Percentiles rank a stretch among this genome's conserved stretches.
phyloP scores from a whole-genome alignment of 2,888 invertebrate species.

The Drosophila eohydei region DNA sequence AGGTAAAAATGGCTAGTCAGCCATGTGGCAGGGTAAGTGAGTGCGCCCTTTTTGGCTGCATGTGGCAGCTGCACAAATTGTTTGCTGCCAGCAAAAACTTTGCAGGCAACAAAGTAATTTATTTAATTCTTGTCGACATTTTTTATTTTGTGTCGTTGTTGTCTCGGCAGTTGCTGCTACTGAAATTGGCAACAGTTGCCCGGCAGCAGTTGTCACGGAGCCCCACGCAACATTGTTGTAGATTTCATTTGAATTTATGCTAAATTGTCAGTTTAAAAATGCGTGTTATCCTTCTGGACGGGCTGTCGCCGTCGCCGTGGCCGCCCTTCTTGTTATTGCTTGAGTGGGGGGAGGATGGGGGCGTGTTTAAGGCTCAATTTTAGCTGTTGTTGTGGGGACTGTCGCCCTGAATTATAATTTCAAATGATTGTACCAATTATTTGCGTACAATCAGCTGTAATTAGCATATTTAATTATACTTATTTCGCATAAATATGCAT shows the following conservation, averaged over 20 bases:
- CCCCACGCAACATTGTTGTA: constrained; percentile 47
- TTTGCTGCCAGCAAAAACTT: constrained; percentile 70
- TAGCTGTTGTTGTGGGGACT: constrained; percentile 10
- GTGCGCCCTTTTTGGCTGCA: constrained; percentile 35
- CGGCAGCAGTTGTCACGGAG: constrained; percentile 40
- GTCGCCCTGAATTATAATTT: constrained; percentile 68
- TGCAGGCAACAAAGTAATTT: constrained; percentile 74
- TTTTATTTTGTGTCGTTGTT: constrained; percentile 15
- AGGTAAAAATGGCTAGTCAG: constrained; percentile 55
- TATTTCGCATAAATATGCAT: constrained; percentile 74
- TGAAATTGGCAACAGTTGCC: constrained; percentile 70
- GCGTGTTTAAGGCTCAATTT: constrained; percentile 39
- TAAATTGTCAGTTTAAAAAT: constrained; percentile 72
- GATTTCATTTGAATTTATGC: constrained; percentile 76
- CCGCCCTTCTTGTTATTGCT: constrained; percentile 21
- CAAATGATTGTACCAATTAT: constrained; percentile 77
- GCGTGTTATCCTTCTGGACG: constrained; percentile 73
- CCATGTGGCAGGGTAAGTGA: constrained; percentile 33
- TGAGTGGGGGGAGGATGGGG: background rate
- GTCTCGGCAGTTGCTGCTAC: constrained; percentile 28
- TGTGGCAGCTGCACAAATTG: constrained; percentile 74
- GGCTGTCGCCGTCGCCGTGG: constrained; percentile 20
- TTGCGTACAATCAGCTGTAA: constrained; percentile 77
- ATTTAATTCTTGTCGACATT: constrained; percentile 63
- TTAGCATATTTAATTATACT: constrained; percentile 78